A percentile compares a stretch with the other conserved stretches of the same genome.
Evolutionary conservation across 2,797 vertebrate species (phyloP).

Genomic region (Sphenopsis melanotis): DNA sequence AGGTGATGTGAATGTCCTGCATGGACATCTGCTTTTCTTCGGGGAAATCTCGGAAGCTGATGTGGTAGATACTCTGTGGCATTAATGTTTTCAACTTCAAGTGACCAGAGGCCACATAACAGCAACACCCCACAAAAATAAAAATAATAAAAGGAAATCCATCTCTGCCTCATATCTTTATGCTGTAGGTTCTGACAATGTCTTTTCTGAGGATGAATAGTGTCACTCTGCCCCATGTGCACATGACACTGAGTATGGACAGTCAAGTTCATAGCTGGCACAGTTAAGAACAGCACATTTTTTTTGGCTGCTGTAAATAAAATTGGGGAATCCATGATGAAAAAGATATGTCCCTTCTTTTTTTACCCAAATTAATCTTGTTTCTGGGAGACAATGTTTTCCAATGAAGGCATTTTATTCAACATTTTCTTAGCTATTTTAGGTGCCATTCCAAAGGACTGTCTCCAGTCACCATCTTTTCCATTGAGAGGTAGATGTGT

Average conservation of each 20-base stretch:
- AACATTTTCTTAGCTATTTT: background rate
- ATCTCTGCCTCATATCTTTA: background rate
- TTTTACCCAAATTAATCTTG: background rate
- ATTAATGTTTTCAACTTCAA: background rate
- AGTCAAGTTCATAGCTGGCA: background rate
- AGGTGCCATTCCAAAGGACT: background rate
- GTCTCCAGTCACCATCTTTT: background rate
- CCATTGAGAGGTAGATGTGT: background rate
- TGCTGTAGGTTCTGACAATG: background rate
- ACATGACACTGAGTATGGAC: background rate
- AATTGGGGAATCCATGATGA: background rate
- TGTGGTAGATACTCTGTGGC: background rate
- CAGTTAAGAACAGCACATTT: background rate
- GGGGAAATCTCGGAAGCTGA: background rate
- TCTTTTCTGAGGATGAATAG: background rate
- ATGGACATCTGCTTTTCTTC: background rate
- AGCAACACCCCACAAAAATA: rapidly evolving
- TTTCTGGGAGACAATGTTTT: background rate
- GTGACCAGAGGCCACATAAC: background rate
- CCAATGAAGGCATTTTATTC: background rate
- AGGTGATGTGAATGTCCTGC: background rate
- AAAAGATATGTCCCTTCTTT: background rate
- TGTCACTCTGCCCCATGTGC: background rate
- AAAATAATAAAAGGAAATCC: background rate
- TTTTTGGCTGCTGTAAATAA: background rate